Base-by-base conservation (phyloP, 2,888 invertebrate species). In the Neocrepidodera transversa region DNA sequence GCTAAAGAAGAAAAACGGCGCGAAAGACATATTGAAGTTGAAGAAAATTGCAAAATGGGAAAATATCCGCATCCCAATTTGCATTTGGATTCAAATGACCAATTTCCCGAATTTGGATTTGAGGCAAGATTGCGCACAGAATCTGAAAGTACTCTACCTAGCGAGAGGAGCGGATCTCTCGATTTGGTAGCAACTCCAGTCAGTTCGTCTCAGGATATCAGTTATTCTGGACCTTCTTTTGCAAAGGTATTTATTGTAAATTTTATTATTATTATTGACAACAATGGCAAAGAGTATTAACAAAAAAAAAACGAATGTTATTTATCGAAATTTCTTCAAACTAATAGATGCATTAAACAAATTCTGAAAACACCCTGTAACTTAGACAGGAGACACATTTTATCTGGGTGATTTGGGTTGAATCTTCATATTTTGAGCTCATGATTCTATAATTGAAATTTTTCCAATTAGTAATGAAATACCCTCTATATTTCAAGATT, bases 1-100 rank as follows among this genome's bases (percentile, higher is more conserved):
- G 88, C 87, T 36, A 86, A 89, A 7, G 92, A 93, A 11, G 96
- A 96, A 74, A 86, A 86, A 17, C 87, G 88, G 26, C 85, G 92
- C 2, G 93, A 94, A 74, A 88, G 87, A 63, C 86, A 88, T n/a
- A 89, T 89, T 62, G 87, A 84, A 53, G 86, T 85, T 64, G 86
- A 89, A 66, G 89, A 91, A 79, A 84, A 92, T 78, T 82, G 86
- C 73, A 80, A 83, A 76, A 84, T 92, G 86, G 87, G 92, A 70
- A 81, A 87, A 81, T 80, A 87, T 76, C 77, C 87, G 53, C 74
- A 84, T 69, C 75, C 84, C 35, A 81, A 85, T 20, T 82, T 87
- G 28, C 87, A 88, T 69, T 83, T 92, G 55, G 86, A 89, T 71
- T 87, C 79, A n/a, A 81, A 76, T 71, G 82, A 76, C 76, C 87